A percentile compares a stretch with the other conserved stretches of the same genome.
phyloP scores from a whole-genome alignment of 2,797 vertebrate species.

The Rhinogobio ventralis region DNA sequence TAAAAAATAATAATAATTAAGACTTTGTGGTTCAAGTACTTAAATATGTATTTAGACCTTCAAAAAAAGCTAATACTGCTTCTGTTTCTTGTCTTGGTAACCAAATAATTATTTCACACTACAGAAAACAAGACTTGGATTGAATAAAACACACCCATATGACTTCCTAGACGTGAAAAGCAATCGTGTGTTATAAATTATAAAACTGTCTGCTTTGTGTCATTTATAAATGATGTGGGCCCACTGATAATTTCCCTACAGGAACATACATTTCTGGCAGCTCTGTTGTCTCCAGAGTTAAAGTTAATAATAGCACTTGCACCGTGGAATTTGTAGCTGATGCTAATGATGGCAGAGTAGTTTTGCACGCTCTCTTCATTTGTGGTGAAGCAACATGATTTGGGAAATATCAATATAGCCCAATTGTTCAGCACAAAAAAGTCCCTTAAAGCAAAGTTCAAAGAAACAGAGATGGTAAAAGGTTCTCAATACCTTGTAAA shows the following conservation, averaged over 20 bases:
- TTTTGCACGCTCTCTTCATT: constrained; percentile 18
- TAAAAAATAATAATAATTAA: too few species aligned
- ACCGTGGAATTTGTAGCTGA: neutral
- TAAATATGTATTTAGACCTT: neutral
- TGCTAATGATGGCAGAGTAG: constrained; percentile 21
- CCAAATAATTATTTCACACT: neutral
- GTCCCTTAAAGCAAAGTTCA: constrained; percentile 17
- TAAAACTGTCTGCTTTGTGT: neutral
- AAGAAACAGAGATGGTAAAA: constrained; percentile 2
- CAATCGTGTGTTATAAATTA: neutral
- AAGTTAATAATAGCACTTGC: constrained; percentile 19
- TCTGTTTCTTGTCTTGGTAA: neutral
- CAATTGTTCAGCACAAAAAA: neutral
- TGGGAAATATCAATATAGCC: neutral
- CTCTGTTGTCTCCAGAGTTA: neutral
- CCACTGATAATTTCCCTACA: neutral
- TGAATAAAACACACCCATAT: neutral
- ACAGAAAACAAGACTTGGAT: neutral
- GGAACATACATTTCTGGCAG: neutral
- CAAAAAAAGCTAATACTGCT: neutral
- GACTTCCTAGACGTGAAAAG: neutral
- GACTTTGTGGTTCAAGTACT: too few species aligned
- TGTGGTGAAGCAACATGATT: neutral
- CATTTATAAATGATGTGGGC: constrained; percentile 21
- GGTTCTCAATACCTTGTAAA: neutral